These are phyloP conservation scores for Drepanosiphum platanoidis DNA, from an alignment of 2,888 invertebrate genomes.

Conservation along the genomic window DNA sequence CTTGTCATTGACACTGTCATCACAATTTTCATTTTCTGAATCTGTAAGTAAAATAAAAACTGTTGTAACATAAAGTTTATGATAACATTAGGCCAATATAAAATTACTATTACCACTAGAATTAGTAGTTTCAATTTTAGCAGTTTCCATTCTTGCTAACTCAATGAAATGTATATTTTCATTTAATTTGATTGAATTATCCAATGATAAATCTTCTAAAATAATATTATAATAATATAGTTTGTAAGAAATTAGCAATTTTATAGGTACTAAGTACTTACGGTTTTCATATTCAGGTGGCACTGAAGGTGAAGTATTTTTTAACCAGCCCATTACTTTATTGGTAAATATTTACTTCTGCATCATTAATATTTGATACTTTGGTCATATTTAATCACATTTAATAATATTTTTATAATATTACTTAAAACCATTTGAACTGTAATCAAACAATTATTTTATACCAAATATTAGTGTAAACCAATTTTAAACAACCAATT, in stretches of 20 bases:
- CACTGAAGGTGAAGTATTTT: conserved; percentile 13
- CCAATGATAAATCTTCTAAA: not conserved
- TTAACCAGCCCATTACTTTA: conserved; percentile 22
- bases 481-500: no score
- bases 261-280: not conserved
- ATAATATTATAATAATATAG: conserved; percentile 1
- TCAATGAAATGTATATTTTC: conserved; percentile 1
- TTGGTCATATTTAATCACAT: not conserved
- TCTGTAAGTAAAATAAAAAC: not conserved
- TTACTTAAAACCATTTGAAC: not conserved
- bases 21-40: conserved; percentile 20
- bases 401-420: conserved; percentile 11
- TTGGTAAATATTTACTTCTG: conserved; percentile 21
- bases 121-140: no score
- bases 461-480: no score
- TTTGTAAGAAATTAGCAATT: not conserved
- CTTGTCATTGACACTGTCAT: not conserved
- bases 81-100: not conserved
- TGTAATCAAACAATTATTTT: no score
- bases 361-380: conserved; percentile 20
- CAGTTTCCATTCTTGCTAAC: not conserved
- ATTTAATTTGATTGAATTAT: conserved; percentile 4
- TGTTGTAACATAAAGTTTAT: conserved; percentile 2
- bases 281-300: not conserved
- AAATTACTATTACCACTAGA: conserved; percentile 20